Evolutionary conservation across 2,113 vertebrate genomes (phyloP).

Genomic region (Cryptotis parvus): DNA sequence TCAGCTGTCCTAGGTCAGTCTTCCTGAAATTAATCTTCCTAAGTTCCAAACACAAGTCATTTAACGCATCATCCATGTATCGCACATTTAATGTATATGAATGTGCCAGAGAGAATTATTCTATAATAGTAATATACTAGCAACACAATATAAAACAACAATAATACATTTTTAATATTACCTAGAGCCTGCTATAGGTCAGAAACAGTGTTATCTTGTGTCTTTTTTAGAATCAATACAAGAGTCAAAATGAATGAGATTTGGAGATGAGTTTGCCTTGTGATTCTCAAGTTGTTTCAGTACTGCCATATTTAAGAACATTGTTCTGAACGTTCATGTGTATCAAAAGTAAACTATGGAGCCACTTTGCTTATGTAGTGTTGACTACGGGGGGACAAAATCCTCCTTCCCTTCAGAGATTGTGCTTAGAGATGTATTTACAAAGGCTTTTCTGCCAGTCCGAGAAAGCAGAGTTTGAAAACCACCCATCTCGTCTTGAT

Average conservation of each 20-base stretch:
- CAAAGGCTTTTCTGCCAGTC: not conserved
- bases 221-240: no score
- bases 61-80: no score
- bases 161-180: no score
- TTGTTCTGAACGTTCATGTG: not conserved
- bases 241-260: no score
- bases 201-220: no score
- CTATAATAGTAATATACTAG: no score
- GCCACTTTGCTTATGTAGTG: not conserved
- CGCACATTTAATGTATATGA: no score
- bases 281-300: not conserved
- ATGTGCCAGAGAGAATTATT: no score
- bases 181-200: no score
- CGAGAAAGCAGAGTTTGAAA: conserved; percentile 29
- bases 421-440: not conserved
- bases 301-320: no score
- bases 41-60: not conserved
- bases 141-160: no score
- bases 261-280: not conserved
- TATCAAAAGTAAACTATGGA: not conserved
- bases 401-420: not conserved
- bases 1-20: not conserved
- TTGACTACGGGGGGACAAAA: not conserved
- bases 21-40: not conserved
- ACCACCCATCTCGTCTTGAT: not conserved